Evolutionary conservation across 2,113 vertebrate genomes (phyloP), one percentile per base, ranked within the genome.

Genomic region (Ammodytes dubius): DNA sequence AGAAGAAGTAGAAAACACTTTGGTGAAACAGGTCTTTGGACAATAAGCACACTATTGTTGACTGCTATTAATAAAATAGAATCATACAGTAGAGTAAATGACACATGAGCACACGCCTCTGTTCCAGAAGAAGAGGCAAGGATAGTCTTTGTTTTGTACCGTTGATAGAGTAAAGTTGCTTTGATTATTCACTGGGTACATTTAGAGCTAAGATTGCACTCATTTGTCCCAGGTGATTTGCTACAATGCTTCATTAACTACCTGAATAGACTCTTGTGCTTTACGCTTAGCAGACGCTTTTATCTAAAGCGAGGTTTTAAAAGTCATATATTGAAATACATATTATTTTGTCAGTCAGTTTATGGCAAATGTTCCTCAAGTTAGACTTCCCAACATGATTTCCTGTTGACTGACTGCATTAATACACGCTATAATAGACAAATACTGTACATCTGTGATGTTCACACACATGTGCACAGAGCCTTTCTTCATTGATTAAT

Each of bases 91-190:
- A 27, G 27, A 27, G 27, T 72, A 43, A 49, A 27, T 58, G 35
- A 68, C 60, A 68, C 77, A 68, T 56, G 72, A 79, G 79, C 87
- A 79, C 85, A 79, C 74, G 79, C 76, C 10, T 72, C 60, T 87
- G 77, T 82, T 71, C 72, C n/a, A 13, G 8, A 69, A 57, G 11
- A 40, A 56, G 45, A 77, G 60, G 13, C 14, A 53, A 56, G 15
- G 2, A 42, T 15, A 37, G 53, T 5, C 9, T 56, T 56, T 49
- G 10, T 42, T 35, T 10, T 68, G 35, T 46, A 46, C 4, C 52
- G 5, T 6, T 9, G 7, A 45, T 9, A 45, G 45, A 9, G 17
- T 17, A 3, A 53, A 15, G 12, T 2, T n/a, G 15, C 35, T 74
- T 40, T 49, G 2, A 39, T 47, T 17, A 37, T 42, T 42, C 2